These are phyloP conservation scores for Paramormyrops hopkinsi DNA, from an alignment of 2,797 vertebrate species.

Conservation along the genomic window DNA sequence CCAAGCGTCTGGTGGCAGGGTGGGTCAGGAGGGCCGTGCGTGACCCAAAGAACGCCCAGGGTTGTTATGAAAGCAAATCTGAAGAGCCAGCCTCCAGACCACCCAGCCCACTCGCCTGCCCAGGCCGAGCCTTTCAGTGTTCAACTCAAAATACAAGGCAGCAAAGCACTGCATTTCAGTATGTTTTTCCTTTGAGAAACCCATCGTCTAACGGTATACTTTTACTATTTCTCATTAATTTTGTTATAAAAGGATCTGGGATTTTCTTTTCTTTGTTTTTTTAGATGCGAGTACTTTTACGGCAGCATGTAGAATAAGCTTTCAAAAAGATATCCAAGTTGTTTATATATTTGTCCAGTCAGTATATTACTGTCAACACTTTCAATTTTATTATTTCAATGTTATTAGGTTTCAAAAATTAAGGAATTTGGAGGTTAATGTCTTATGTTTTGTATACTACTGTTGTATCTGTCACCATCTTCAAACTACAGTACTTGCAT, in stretches of 20 bases:
- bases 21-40: constrained; percentile 36
- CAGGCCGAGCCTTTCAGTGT: constrained; percentile 29
- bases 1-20: constrained; percentile 35
- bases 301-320: background rate
- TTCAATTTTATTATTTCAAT: background rate
- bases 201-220: background rate
- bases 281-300: background rate
- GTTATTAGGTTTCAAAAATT: background rate
- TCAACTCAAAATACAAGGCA: constrained; percentile 31
- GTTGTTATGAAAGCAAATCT: constrained; percentile 48
- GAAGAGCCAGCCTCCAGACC: constrained; percentile 38
- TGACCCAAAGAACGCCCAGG: constrained; percentile 40
- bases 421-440: background rate
- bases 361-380: background rate
- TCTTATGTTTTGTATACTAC: background rate
- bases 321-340: background rate
- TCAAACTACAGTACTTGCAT: background rate
- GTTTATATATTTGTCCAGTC: background rate
- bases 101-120: constrained; percentile 29
- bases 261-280: background rate
- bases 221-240: background rate
- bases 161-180: background rate
- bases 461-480: background rate
- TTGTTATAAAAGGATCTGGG: background rate
- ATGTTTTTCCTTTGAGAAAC: constrained; percentile 30